phyloP scores from a whole-genome alignment of 2,113 vertebrate species.

The Pristiophorus japonicus region DNA sequence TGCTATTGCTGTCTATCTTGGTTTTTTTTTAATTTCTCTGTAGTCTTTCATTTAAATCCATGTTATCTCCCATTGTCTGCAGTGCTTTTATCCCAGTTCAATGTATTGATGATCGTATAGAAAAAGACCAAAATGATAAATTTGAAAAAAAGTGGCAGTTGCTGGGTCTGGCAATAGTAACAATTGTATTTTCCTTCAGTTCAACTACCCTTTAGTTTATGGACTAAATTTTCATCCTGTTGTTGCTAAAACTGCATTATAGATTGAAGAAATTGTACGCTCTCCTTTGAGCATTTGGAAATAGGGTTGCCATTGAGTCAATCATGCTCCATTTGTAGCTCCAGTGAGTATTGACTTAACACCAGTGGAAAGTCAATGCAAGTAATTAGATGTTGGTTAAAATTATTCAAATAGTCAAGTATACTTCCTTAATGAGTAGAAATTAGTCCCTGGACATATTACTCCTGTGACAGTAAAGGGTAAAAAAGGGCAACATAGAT shows the following conservation, averaged over 20 bases:
- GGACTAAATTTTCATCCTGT: background rate
- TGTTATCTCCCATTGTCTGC: background rate
- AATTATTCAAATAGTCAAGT: conserved; percentile 15
- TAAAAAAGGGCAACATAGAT: background rate
- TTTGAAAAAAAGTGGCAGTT: background rate
- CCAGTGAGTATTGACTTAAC: background rate
- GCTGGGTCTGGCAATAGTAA: background rate
- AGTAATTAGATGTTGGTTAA: conserved; percentile 13
- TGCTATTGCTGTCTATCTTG: background rate
- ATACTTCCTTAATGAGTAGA: conserved; percentile 7
- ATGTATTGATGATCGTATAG: background rate
- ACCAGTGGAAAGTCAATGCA: conserved; percentile 24
- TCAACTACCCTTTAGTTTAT: background rate
- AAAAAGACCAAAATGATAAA: background rate
- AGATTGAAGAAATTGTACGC: background rate
- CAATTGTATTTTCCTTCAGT: background rate
- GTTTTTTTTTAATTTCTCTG: background rate
- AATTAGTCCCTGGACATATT: background rate
- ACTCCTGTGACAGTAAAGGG: background rate
- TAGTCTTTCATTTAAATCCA: too few species aligned
- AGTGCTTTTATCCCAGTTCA: background rate
- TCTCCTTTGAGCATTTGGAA: background rate
- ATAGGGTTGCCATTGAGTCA: background rate
- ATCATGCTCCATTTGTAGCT: conserved; percentile 29
- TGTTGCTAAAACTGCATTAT: background rate